A percentile compares a stretch with the other conserved stretches of the same genome.
Conservation (phyloP, 2,888 invertebrate genomes). For the Meiosimyza decipiens region DNA sequence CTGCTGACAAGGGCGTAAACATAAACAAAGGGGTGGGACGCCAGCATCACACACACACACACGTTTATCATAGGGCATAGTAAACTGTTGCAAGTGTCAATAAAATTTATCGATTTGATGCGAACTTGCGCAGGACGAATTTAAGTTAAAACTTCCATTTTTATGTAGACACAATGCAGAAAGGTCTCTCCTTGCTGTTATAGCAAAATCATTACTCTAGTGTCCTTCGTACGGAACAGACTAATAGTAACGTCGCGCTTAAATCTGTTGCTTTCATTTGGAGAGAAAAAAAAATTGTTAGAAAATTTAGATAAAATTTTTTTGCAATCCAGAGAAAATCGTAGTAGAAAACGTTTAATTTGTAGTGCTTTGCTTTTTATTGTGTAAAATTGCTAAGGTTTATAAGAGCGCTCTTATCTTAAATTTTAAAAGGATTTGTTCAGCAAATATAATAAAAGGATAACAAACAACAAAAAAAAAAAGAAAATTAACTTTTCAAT, state of each 20-base stretch:
- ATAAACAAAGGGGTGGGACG: neutral
- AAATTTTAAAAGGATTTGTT: too few species aligned
- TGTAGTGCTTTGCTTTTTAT: constrained; percentile 25
- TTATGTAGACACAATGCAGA: constrained; percentile 27
- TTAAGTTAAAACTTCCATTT: constrained; percentile 8
- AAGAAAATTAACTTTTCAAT: constrained; percentile 9
- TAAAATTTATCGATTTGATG: constrained; percentile 27
- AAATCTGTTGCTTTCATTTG: constrained; percentile 6
- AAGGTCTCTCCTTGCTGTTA: neutral
- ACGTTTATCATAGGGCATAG: constrained; percentile 10
- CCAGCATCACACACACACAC: too few species aligned
- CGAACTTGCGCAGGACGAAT: constrained; percentile 22
- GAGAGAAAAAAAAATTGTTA: neutral
- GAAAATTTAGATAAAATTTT: neutral
- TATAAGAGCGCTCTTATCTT: neutral
- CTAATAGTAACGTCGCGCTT: neutral
- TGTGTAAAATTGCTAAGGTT: neutral
- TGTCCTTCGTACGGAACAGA: constrained; percentile 27
- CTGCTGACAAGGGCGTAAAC: neutral
- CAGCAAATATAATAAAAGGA: too few species aligned
- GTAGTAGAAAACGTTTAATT: constrained; percentile 8
- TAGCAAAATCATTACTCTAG: constrained; percentile 19
- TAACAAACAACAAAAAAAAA: too few species aligned
- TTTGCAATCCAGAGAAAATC: neutral
- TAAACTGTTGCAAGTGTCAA: constrained; percentile 20